These are phyloP conservation scores for Xenopus petersii DNA, from an alignment of 2,797 vertebrate species.

Conservation along the genomic window DNA sequence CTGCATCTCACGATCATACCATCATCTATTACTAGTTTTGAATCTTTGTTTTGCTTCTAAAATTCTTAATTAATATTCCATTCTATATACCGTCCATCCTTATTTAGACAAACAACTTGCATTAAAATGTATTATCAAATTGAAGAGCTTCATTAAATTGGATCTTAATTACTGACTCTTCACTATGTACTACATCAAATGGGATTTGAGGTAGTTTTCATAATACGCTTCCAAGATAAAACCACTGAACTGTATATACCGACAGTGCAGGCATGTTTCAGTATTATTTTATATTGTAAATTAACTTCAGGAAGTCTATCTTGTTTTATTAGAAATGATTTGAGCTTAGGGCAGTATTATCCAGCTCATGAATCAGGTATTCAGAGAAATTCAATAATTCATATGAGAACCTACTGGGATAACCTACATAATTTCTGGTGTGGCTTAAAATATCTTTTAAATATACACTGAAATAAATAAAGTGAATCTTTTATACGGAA, in stretches of 20 bases:
- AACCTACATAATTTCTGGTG: slow-evolving; percentile 50
- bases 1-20: too few relatives aligned
- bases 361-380: slow-evolving; percentile 52
- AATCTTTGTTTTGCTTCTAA: background rate
- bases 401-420: slow-evolving; percentile 44
- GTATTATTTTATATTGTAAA: slow-evolving; percentile 51
- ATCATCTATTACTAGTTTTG: background rate
- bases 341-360: slow-evolving; percentile 50
- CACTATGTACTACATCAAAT: slow-evolving; percentile 7
- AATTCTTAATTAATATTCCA: background rate
- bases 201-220: slow-evolving; percentile 3
- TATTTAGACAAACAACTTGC: background rate
- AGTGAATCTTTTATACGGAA: slow-evolving; percentile 26
- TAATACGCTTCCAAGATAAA: slow-evolving; percentile 3
- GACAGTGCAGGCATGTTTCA: slow-evolving; percentile 18
- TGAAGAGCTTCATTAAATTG: background rate
- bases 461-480: too few relatives aligned
- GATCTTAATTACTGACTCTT: slow-evolving; percentile 2
- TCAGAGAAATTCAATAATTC: slow-evolving; percentile 54
- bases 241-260: slow-evolving; percentile 10
- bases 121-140: background rate
- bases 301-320: slow-evolving; percentile 52
- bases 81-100: background rate
- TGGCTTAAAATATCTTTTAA: slow-evolving; percentile 13
- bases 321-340: slow-evolving; percentile 55